These are phyloP conservation scores for Alosa sapidissima DNA, from an alignment of 2,797 vertebrate genomes.

Conservation along the genomic window DNA sequence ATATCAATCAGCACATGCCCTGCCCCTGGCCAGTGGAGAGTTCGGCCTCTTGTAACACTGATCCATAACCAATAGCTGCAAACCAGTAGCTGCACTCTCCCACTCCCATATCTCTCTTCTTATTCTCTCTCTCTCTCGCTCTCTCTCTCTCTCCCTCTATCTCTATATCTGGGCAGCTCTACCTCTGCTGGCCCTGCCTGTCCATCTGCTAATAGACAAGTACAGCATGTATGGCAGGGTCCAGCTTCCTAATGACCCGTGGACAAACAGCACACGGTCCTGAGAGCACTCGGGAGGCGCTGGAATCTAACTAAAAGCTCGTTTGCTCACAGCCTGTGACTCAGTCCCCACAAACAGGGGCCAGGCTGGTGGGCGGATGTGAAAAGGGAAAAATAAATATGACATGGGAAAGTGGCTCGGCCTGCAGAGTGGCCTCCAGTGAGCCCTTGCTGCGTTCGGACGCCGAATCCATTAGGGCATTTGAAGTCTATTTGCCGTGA, in stretches of 20 bases:
- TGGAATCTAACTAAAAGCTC: constrained; percentile 60
- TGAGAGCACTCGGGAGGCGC: constrained; percentile 60
- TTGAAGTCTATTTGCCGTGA: constrained; percentile 40
- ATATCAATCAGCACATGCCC: background rate
- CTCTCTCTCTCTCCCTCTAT: background rate
- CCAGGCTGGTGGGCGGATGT: constrained; percentile 48
- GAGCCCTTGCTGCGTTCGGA: background rate
- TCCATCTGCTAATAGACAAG: constrained; percentile 57
- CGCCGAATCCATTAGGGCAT: constrained; percentile 31
- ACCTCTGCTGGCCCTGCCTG: background rate
- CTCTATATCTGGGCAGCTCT: background rate
- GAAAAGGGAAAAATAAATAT: background rate
- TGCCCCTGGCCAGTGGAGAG: background rate
- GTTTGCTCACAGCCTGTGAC: constrained; percentile 56
- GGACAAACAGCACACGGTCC: constrained; percentile 40
- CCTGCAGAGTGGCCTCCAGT: constrained; percentile 9
- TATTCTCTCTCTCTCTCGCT: background rate
- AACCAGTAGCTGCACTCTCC: background rate
- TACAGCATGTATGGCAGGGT: constrained; percentile 50
- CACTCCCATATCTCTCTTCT: background rate
- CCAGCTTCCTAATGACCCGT: constrained; percentile 61
- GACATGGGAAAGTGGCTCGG: constrained; percentile 51
- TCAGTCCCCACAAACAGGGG: constrained; percentile 25
- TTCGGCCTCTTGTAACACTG: background rate
- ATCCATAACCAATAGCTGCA: background rate